phyloP scores from a whole-genome alignment of 2,113 vertebrate species.

The Amazona guildingii region DNA sequence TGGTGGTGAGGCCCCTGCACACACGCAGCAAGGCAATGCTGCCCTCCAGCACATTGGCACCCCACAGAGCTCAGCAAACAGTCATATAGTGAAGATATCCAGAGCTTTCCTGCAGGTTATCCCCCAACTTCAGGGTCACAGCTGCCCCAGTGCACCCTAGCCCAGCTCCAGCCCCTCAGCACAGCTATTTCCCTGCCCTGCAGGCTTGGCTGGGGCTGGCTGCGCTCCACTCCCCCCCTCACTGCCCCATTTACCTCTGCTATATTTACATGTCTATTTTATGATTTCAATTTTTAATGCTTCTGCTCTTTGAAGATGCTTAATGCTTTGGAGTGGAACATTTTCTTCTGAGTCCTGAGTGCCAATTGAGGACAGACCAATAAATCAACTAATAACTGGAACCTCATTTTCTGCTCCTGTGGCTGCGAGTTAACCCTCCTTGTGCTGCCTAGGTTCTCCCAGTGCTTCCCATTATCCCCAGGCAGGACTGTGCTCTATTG shows the following conservation, averaged over 20 bases:
- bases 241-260: constrained; percentile 59
- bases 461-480: neutral
- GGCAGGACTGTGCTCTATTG: neutral
- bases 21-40: neutral
- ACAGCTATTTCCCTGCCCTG: neutral
- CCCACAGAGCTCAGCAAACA: rapidly evolving
- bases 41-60: no score
- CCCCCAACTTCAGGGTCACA: rapidly evolving
- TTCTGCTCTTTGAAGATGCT: constrained; percentile 82
- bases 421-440: constrained; percentile 66
- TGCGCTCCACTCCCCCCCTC: rapidly evolving
- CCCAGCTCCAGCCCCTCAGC: neutral
- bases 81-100: neutral
- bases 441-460: neutral
- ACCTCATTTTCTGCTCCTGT: constrained; percentile 77
- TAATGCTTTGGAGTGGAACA: constrained; percentile 84
- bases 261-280: constrained; percentile 83
- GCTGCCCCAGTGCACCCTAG: neutral
- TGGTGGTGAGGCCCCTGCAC: rapidly evolving
- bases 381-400: constrained; percentile 83
- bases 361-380: constrained; percentile 79
- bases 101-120: neutral
- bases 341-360: constrained; percentile 80
- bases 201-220: neutral
- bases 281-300: constrained; percentile 87